These are phyloP conservation scores for Creontiades dilutus DNA, from an alignment of 2,888 invertebrate species.

Conservation along the genomic window DNA sequence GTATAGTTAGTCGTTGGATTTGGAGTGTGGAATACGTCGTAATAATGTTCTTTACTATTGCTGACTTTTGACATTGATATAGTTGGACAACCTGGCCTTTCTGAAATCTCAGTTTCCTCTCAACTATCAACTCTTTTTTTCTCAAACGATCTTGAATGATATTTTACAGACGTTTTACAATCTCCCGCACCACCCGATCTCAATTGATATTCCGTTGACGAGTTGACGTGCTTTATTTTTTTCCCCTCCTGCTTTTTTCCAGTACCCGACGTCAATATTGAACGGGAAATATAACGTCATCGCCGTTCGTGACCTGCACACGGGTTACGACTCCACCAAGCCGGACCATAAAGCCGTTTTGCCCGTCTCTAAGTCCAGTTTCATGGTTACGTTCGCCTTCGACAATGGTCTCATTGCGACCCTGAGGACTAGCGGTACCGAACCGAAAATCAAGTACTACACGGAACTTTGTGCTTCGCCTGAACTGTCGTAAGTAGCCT, in stretches of 20 bases:
- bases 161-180: slow-evolving; percentile 37
- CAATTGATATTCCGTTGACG: not conserved
- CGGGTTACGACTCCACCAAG: slow-evolving; percentile 89
- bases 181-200: not conserved
- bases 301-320: slow-evolving; percentile 91
- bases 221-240: not conserved
- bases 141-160: not conserved
- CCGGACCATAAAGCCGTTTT: slow-evolving; percentile 85
- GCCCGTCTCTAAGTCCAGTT: slow-evolving; percentile 83
- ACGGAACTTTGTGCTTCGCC: slow-evolving; percentile 89
- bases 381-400: slow-evolving; percentile 98
- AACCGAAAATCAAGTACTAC: slow-evolving; percentile 99
- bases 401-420: slow-evolving; percentile 91
- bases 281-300: slow-evolving; percentile 83
- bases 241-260: slow-evolving; percentile 77
- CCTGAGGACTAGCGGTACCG: slow-evolving; percentile 97
- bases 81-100: not conserved
- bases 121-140: not conserved
- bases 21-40: not conserved
- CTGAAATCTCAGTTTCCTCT: not conserved
- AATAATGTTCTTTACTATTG: not conserved
- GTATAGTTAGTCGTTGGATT: too few species aligned
- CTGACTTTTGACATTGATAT: not conserved
- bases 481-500: slow-evolving; percentile 53
- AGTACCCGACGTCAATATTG: slow-evolving; percentile 87